Evolutionary conservation across 2,113 vertebrate species (phyloP).

Genomic region (Dasyornis broadbenti): DNA sequence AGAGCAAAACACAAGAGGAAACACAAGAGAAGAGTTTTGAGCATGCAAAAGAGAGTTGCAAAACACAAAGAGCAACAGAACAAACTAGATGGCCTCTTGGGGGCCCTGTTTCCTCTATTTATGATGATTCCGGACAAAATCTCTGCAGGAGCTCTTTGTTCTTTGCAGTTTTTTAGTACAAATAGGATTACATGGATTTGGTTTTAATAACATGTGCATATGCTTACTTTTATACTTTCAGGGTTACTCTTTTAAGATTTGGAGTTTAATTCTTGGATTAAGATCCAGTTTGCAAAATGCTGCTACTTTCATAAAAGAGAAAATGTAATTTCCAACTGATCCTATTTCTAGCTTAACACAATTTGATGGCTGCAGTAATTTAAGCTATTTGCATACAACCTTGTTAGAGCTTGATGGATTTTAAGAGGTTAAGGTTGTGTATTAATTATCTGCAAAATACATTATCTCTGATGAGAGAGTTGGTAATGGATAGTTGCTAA

Average conservation of each 20-base stretch:
- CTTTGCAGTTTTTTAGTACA: background rate
- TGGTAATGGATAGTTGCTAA: background rate
- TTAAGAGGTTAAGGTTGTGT: background rate
- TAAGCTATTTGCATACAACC: background rate
- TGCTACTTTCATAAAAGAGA: background rate
- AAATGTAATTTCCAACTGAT: background rate
- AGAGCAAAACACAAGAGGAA: background rate
- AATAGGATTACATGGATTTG: background rate
- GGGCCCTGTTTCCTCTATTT: background rate
- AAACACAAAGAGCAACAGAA: background rate
- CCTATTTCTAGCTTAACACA: background rate
- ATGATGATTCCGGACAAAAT: background rate
- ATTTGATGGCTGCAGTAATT: background rate
- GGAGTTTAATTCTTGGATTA: background rate
- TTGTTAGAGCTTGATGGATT: background rate
- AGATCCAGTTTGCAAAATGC: background rate
- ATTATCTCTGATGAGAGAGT: background rate
- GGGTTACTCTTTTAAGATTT: background rate
- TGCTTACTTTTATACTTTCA: background rate
- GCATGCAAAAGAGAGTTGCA: background rate
- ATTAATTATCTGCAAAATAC: background rate
- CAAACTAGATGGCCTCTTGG: rapidly evolving
- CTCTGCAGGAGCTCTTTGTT: background rate
- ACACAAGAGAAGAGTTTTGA: background rate
- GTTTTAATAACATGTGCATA: background rate